Conservation (phyloP, 2,888 invertebrate species). For the Acronicta aceris region DNA sequence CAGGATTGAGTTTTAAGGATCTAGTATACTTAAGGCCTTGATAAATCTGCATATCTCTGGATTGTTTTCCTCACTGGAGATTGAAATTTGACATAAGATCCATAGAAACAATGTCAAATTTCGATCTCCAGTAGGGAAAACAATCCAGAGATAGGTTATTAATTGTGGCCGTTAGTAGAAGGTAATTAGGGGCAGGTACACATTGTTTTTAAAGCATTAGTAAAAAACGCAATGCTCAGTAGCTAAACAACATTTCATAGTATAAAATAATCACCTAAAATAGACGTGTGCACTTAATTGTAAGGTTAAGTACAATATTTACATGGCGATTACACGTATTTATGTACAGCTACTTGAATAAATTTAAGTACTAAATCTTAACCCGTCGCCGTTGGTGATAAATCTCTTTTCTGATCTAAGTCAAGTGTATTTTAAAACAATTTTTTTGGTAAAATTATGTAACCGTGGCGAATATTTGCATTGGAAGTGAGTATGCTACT, state of each 20-base stretch:
- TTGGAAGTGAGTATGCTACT: slow-evolving; percentile 7
- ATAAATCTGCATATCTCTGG: no score
- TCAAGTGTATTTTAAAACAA: slow-evolving; percentile 10
- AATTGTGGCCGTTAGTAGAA: slow-evolving; percentile 1
- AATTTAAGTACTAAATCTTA: slow-evolving; percentile 28
- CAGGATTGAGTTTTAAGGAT: slow-evolving; percentile 11
- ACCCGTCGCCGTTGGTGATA: slow-evolving; percentile 6
- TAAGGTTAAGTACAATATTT: slow-evolving; percentile 65
- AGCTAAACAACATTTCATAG: slow-evolving; percentile 71
- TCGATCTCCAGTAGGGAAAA: no score
- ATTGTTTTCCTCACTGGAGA: no score
- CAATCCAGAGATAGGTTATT: no score
- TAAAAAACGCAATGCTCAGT: slow-evolving; percentile 16
- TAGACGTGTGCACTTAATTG: slow-evolving; percentile 52
- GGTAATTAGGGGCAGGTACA: slow-evolving; percentile 11
- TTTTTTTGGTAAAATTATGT: slow-evolving; percentile 15
- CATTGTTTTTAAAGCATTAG: slow-evolving; percentile 9
- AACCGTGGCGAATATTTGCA: slow-evolving; percentile 1
- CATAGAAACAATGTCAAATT: no score
- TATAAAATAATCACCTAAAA: slow-evolving; percentile 47
- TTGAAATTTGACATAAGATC: no score
- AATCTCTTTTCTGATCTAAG: background rate
- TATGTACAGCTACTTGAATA: slow-evolving; percentile 51
- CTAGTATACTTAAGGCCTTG: slow-evolving; percentile 4
- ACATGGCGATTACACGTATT: slow-evolving; percentile 57